phyloP scores from a whole-genome alignment of 2,113 vertebrate genomes.

The Sterna hirundo region DNA sequence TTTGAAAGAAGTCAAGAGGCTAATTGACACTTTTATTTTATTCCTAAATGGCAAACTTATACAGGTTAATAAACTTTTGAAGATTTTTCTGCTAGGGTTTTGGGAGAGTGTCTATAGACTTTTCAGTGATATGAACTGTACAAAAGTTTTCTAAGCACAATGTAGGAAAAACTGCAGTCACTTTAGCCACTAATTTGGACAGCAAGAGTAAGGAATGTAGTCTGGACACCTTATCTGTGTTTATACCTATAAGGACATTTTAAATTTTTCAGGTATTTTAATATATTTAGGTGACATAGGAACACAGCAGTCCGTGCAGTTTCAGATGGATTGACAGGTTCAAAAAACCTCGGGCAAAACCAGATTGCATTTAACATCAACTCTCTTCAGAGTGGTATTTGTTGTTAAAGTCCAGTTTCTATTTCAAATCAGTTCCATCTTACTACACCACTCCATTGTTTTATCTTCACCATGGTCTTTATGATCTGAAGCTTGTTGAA shows the following conservation, averaged over 20 bases:
- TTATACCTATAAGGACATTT: neutral
- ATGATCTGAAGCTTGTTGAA: neutral
- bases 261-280: neutral
- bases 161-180: neutral
- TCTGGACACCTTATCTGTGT: neutral
- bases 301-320: neutral
- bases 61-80: neutral
- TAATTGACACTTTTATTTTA: neutral
- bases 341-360: neutral
- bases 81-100: neutral
- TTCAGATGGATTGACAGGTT: neutral
- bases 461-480: neutral
- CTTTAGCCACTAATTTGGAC: neutral
- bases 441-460: neutral
- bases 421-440: neutral
- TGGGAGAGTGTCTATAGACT: neutral
- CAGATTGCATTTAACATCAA: neutral
- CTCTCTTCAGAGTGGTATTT: neutral
- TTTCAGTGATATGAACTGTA: neutral
- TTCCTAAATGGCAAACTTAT: neutral
- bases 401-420: neutral
- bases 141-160: neutral
- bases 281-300: neutral
- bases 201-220: neutral
- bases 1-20: neutral